phyloP scores from a whole-genome alignment of 2,888 invertebrate species.

The Dioctria rufipes region DNA sequence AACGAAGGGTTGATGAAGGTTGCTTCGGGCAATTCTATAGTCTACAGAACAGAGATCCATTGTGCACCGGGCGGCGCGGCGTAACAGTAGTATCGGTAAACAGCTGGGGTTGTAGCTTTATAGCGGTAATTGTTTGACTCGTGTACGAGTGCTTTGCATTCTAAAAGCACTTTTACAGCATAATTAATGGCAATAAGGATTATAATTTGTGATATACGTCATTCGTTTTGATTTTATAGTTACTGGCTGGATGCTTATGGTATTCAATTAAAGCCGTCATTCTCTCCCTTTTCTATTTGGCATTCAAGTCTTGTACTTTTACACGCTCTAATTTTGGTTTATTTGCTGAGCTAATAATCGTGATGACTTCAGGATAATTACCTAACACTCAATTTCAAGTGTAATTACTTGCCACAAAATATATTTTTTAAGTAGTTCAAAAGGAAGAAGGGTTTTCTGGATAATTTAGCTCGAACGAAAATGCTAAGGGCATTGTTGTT shows the following conservation, averaged over 20 bases:
- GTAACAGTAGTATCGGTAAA: conserved; percentile 24
- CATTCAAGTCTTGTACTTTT: background rate
- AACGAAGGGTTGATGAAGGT: background rate
- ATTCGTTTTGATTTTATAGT: conserved; percentile 35
- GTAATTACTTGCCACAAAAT: background rate
- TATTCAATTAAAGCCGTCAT: conserved; percentile 37
- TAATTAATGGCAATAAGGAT: conserved; percentile 47
- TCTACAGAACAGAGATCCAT: background rate
- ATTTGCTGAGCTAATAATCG: background rate
- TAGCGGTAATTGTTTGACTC: conserved; percentile 39
- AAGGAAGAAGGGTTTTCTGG: background rate
- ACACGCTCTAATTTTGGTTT: background rate
- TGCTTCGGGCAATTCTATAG: background rate
- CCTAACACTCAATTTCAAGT: background rate
- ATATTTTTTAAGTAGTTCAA: background rate
- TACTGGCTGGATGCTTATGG: background rate
- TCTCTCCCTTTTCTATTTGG: background rate
- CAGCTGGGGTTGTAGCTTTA: conserved; percentile 24
- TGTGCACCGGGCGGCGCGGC: background rate
- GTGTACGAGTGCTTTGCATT: conserved; percentile 38
- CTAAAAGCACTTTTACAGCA: conserved; percentile 39
- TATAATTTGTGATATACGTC: conserved; percentile 40
- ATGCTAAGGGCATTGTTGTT: no score
- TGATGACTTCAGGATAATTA: background rate
- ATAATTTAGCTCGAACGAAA: no score